Conservation (phyloP, 1,140 invertebrate species). For the Drosophila kurseongensis region DNA sequence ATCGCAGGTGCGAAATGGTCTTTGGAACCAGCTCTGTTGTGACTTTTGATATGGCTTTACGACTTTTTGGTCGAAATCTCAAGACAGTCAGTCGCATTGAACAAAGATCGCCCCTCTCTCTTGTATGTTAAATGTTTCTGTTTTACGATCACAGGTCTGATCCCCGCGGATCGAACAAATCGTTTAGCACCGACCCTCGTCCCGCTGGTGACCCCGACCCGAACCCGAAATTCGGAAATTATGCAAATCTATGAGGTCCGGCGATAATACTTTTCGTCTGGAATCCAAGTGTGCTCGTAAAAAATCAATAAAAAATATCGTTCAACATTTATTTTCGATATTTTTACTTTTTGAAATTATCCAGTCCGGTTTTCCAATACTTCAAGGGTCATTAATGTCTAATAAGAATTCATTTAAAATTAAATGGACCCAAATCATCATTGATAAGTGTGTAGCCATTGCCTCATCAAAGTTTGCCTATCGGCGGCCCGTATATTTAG, state of each 20-base stretch:
- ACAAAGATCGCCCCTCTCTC: slow-evolving; percentile 20
- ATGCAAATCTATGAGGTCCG: slow-evolving; percentile 53
- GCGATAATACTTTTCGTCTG: slow-evolving; percentile 57
- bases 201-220: slow-evolving; percentile 31
- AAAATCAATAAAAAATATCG: slow-evolving; percentile 62
- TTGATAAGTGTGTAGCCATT: slow-evolving; percentile 46
- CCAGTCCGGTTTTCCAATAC: slow-evolving; percentile 30
- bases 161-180: slow-evolving; percentile 56
- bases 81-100: slow-evolving; percentile 3
- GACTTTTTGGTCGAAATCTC: slow-evolving; percentile 66
- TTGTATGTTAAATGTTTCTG: slow-evolving; percentile 50
- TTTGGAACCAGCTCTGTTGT: slow-evolving; percentile 52
- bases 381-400: slow-evolving; percentile 61
- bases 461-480: slow-evolving; percentile 63
- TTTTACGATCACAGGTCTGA: slow-evolving; percentile 71
- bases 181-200: slow-evolving; percentile 56
- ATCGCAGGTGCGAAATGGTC: slow-evolving; percentile 70
- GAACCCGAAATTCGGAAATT: slow-evolving; percentile 24
- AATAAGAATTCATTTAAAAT: slow-evolving; percentile 73
- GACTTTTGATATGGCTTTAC: slow-evolving; percentile 66
- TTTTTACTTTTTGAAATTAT: slow-evolving; percentile 20
- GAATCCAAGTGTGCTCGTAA: slow-evolving; percentile 59
- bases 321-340: slow-evolving; percentile 44
- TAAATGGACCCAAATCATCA: slow-evolving; percentile 55
- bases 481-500: slow-evolving; percentile 31